Percentiles rank a stretch among this genome's conserved stretches.
phyloP scores from a whole-genome alignment of 2,797 vertebrate genomes.

The Poeciliopsis presidionis region DNA sequence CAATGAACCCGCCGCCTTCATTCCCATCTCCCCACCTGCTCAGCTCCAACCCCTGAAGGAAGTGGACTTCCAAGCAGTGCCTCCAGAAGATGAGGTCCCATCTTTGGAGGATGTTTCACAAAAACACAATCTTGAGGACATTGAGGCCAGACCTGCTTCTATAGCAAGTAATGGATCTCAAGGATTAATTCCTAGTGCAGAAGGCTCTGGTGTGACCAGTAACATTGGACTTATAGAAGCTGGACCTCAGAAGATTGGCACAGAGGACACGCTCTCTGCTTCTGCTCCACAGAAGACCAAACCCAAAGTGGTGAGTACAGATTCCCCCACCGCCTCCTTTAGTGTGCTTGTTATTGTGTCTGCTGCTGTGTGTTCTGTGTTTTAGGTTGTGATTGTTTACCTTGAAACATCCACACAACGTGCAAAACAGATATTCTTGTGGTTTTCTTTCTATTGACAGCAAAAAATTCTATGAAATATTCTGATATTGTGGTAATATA shows the following conservation, averaged over 20 bases:
- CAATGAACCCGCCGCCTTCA: constrained; percentile 89
- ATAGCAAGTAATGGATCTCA: constrained; percentile 54
- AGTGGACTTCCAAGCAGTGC: constrained; percentile 43
- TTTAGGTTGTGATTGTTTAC: constrained; percentile 11
- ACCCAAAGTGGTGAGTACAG: constrained; percentile 92
- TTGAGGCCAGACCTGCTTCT: constrained; percentile 67
- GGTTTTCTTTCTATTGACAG: not conserved
- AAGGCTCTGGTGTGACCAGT: constrained; percentile 73
- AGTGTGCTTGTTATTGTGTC: not conserved
- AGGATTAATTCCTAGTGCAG: constrained; percentile 55
- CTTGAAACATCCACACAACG: not conserved
- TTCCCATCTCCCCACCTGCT: constrained; percentile 84
- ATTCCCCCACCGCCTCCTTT: not conserved
- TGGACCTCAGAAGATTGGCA: constrained; percentile 73
- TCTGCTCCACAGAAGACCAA: constrained; percentile 81
- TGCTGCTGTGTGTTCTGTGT: constrained; percentile 12
- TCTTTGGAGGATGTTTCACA: constrained; percentile 90
- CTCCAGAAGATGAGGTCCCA: constrained; percentile 76
- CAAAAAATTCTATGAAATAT: not conserved
- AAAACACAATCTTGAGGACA: constrained; percentile 84
- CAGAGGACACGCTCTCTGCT: constrained; percentile 72
- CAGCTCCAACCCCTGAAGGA: constrained; percentile 70
- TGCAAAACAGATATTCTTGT: not conserved
- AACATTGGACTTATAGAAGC: constrained; percentile 74
- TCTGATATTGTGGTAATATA: not conserved